A percentile compares a stretch with the other conserved stretches of the same genome.
These are phyloP conservation scores for Conus ventricosus DNA, from an alignment of 1,140 invertebrate genomes.

Conservation along the genomic window DNA sequence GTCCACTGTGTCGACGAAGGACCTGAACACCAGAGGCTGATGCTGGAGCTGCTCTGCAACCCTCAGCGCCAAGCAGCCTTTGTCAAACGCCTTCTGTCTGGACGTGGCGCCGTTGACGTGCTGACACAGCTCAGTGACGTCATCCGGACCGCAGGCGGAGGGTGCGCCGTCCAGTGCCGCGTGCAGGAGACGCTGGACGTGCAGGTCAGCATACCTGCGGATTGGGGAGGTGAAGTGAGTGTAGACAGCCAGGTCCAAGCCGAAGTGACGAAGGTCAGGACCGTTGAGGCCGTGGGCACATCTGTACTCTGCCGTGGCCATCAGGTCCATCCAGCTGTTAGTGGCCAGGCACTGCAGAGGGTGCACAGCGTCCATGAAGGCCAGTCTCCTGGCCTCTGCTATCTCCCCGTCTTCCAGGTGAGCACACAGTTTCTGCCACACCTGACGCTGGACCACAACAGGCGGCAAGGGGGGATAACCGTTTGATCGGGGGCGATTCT, in stretches of 20 bases:
- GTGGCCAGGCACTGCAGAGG: slow-evolving; percentile 89
- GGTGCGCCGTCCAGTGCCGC: slow-evolving; percentile 79
- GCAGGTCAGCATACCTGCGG: slow-evolving; percentile 90
- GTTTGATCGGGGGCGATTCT: not conserved
- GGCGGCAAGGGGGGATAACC: not conserved
- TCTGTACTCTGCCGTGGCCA: slow-evolving; percentile 80
- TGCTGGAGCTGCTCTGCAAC: slow-evolving; percentile 25
- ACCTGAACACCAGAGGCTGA: slow-evolving; percentile 30
- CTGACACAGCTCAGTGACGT: slow-evolving; percentile 32
- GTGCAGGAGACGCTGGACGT: slow-evolving; percentile 85
- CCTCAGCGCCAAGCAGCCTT: slow-evolving; percentile 16
- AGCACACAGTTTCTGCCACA: slow-evolving; percentile 38
- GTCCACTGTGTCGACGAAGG: slow-evolving; percentile 32
- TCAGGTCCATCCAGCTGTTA: slow-evolving; percentile 69
- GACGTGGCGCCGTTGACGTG: slow-evolving; percentile 28
- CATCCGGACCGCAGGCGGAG: slow-evolving; percentile 8
- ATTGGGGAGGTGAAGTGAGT: slow-evolving; percentile 97
- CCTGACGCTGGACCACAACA: slow-evolving; percentile 38
- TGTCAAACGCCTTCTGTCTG: slow-evolving; percentile 24
- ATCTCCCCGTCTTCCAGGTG: slow-evolving; percentile 81
- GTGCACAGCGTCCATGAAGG: slow-evolving; percentile 96
- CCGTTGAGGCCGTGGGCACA: slow-evolving; percentile 59
- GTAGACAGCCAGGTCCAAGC: slow-evolving; percentile 88
- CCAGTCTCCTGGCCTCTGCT: slow-evolving; percentile 86
- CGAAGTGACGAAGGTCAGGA: slow-evolving; percentile 86